Base-by-base conservation (phyloP, 2,113 vertebrate genomes). In the western clawed frog (Xenopus tropicalis) region DNA sequence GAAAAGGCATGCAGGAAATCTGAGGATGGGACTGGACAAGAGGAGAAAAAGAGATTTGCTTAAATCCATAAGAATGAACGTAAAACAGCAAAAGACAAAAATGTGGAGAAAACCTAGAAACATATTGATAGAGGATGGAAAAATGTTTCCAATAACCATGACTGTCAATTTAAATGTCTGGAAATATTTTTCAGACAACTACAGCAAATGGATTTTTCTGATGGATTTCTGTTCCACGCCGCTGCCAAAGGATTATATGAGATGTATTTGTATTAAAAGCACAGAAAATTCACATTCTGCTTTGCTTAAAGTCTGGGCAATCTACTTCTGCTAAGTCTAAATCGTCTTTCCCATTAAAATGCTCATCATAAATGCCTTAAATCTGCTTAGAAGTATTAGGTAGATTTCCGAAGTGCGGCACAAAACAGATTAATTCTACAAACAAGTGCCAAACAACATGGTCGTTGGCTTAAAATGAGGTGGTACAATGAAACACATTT, bases 311-410 rank as follows among this genome's bases (percentile, higher is more conserved):
- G 70, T 70, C 84, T 56, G 58, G 72, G 79, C 85, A 86, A 58
- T 71, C 67, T 81, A 69, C 79, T 46, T 56, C 52, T 51, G 56
- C 23, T 51, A 61, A 22, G 25, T 81, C 61, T 73, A 82, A 81
- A 75, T 84, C 80, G 78, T 77, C 71, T 83, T 84, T 84, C 66
- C 65, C 69, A 80, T 25, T 83, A 71, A 43, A 85, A 85, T 80
- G 42, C 80, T 68, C 64, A 77, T 80, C 79, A 80, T 79, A 80
- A 76, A 57, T 17, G 73, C 24, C 64, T 25, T 61, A 73, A 81
- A 80, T 52, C 70, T 77, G 78, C 69, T 79, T 80, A 74, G 77
- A 62, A 70, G 72, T 81, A 80, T 79, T 83, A 86, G 80, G 63
- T 72, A 83, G 66, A 82, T 69, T 67, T 71, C 29, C 22, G 51